Conservation (phyloP, 2,113 vertebrate species). For the Odocoileus hemionus region DNA sequence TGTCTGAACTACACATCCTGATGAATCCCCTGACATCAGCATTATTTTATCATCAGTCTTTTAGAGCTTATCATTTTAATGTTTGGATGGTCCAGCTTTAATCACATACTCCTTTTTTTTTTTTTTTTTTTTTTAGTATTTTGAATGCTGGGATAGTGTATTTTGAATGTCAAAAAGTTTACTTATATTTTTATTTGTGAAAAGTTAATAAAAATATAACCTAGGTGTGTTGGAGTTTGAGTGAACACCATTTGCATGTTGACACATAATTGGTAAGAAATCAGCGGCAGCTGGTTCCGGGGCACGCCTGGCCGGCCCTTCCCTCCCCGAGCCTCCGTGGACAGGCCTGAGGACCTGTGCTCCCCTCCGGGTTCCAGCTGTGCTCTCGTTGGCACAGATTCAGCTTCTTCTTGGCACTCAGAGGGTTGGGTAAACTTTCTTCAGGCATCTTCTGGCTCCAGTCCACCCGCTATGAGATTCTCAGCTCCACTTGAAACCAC, state of each 20-base stretch:
- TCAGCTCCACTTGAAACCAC: neutral
- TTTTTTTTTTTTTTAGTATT: neutral
- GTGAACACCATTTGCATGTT: neutral
- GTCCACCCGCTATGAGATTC: neutral
- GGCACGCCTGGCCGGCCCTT: too few species aligned
- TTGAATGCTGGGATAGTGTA: neutral
- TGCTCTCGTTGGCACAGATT: neutral
- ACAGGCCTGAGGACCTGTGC: neutral
- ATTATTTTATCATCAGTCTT: neutral
- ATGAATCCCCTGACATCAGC: neutral
- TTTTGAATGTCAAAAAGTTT: neutral
- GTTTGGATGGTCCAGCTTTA: neutral
- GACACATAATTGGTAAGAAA: neutral
- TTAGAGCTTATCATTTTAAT: neutral
- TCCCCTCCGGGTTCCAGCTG: neutral
- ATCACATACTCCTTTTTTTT: neutral
- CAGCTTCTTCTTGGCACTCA: neutral
- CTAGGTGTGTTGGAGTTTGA: neutral
- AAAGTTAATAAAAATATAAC: neutral
- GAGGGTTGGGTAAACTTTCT: neutral
- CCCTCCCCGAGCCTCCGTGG: accelerated
- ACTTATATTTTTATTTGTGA: neutral
- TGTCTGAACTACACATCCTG: neutral
- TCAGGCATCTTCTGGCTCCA: neutral
- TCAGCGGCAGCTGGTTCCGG: neutral